Percentiles rank a stretch among this genome's conserved stretches.
Conservation (phyloP, 2,113 vertebrate species). For the Rhinopithecus roxellana region DNA sequence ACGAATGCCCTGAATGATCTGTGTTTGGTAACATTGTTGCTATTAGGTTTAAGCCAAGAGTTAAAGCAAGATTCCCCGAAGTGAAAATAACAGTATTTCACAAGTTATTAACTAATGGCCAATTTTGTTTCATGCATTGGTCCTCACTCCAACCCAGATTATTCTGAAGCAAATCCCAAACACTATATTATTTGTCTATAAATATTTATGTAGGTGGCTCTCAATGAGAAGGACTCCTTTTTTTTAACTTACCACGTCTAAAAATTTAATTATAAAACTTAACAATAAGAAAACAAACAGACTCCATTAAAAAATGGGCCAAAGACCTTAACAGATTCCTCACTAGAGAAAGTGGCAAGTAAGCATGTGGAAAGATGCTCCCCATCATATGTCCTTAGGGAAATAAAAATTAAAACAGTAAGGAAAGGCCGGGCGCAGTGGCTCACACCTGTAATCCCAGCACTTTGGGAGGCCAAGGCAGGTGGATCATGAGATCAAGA, state of each 20-base stretch:
- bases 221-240: background rate
- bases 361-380: background rate
- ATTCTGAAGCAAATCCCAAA: slow-evolving; percentile 18
- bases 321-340: background rate
- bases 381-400: fast-evolving
- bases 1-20: background rate
- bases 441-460: too few relatives aligned
- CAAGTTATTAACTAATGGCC: background rate
- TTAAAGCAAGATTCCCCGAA: slow-evolving; percentile 24
- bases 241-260: background rate
- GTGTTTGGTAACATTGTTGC: background rate
- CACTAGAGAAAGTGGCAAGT: background rate
- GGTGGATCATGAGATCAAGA: too few relatives aligned
- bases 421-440: too few relatives aligned
- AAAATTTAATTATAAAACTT: background rate
- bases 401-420: background rate
- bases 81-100: background rate
- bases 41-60: background rate
- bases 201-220: background rate
- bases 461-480: too few relatives aligned
- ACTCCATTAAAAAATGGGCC: background rate
- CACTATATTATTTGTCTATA: background rate
- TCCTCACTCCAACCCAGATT: background rate
- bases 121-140: background rate
- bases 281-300: background rate